Conservation (phyloP, 23 tunicate genomes). For the Halocynthia roretzi region DNA sequence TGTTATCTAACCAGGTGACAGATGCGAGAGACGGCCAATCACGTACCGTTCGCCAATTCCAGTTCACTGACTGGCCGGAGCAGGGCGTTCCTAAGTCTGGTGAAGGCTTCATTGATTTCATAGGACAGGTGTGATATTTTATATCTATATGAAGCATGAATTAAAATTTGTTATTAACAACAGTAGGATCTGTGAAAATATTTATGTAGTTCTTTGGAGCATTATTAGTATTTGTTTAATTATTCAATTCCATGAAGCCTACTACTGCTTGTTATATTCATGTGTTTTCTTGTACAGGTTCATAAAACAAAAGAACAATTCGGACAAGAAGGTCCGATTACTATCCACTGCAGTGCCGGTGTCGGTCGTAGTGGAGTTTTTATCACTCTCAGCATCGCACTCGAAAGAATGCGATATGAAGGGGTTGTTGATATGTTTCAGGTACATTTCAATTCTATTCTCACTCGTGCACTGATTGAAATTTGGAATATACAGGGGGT, state of each 20-base stretch:
- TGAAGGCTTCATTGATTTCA: conserved; percentile 98
- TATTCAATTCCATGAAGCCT: background rate
- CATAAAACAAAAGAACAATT: conserved; percentile 99
- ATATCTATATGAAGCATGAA: background rate
- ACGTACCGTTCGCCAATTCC: conserved; percentile 98
- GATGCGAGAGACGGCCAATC: conserved; percentile 98
- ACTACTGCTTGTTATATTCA: background rate
- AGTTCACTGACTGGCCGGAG: conserved; percentile 99
- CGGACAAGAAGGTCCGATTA: conserved; percentile 98
- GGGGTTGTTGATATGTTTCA: conserved; percentile 97
- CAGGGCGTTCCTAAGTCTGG: conserved; percentile 94
- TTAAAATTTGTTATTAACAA: background rate
- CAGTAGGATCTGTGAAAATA: too few species aligned
- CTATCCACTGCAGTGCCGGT: conserved; percentile 99
- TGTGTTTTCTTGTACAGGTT: conserved; percentile 29
- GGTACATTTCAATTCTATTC: conserved; percentile 9
- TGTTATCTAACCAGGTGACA: conserved; percentile 56
- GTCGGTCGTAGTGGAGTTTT: conserved; percentile 98
- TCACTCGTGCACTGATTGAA: too few species aligned
- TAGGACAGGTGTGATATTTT: conserved; percentile 50
- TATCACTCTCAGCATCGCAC: conserved; percentile 85
- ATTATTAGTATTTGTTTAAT: background rate
- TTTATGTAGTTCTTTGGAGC: too few species aligned
- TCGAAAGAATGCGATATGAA: conserved; percentile 93
- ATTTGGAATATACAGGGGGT: too few species aligned